Conservation (phyloP, 2,797 vertebrate species). For the Centroberyx gerrardi region DNA sequence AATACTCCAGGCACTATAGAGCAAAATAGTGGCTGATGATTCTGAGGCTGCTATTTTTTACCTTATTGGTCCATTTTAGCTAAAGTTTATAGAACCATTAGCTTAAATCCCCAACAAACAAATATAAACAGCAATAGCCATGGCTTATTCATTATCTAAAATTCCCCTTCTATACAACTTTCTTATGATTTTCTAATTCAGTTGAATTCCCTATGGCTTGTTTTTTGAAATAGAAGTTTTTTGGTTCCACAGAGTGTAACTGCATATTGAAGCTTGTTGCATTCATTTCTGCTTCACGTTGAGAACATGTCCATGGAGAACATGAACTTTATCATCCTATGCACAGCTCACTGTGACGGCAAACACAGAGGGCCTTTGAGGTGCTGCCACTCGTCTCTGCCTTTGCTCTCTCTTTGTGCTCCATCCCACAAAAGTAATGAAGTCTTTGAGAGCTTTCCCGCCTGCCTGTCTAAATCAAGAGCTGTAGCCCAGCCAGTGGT, state of each 20-base stretch:
- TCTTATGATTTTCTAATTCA: constrained; percentile 39
- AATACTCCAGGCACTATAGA: too few relatives aligned
- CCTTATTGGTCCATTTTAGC: neutral
- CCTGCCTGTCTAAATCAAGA: constrained; percentile 46
- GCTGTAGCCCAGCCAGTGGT: constrained; percentile 34
- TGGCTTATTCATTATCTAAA: neutral
- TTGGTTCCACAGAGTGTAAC: constrained; percentile 32
- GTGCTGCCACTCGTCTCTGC: constrained; percentile 75
- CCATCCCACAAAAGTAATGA: constrained; percentile 77
- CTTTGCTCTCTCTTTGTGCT: constrained; percentile 67
- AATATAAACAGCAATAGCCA: neutral
- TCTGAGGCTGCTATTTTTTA: too few relatives aligned
- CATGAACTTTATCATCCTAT: constrained; percentile 56
- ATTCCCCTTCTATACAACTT: too few relatives aligned
- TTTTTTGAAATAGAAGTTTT: constrained; percentile 41
- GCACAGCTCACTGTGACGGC: constrained; percentile 63
- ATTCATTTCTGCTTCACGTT: constrained; percentile 58
- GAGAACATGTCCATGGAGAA: constrained; percentile 64
- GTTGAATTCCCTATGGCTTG: constrained; percentile 15
- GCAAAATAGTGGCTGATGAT: too few relatives aligned
- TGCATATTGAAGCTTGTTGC: constrained; percentile 49
- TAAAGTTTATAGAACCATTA: neutral
- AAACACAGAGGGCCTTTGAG: constrained; percentile 69
- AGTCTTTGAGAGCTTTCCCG: constrained; percentile 65
- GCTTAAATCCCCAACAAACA: neutral